Evolutionary conservation across 1,140 invertebrate genomes (phyloP), one percentile per base, ranked within the genome.

Genomic region (Bombyx mori): DNA sequence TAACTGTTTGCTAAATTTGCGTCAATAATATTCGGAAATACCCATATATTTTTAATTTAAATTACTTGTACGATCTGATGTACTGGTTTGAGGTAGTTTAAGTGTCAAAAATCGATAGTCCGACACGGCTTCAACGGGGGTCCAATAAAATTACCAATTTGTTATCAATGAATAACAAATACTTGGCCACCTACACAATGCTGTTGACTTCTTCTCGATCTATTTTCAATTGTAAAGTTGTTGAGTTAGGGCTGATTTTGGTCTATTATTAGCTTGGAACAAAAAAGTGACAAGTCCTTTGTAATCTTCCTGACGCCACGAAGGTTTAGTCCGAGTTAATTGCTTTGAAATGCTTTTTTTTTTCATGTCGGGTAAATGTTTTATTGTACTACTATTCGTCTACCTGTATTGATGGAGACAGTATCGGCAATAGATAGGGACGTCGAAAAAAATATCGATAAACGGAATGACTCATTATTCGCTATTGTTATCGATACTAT

Each of bases 251-350:
- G 64, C 64, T 66, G 56, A 55, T 58, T 56, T 61, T 68, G 6
- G 55, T 52, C 42, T 51, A 35, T 35, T 35, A 35, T 35, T 63
- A 50, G 52, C 4, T 35, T 42, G 7, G 12, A 56, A 66, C 67
- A 79, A 79, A 79, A 82, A 76, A 72, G 73, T 78, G 79, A 82
- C 80, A 86, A 83, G 72, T 82, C 75, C 73, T 73, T 80, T 81
- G 77, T 86, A 83, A 83, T 84, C 79, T 78, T 65, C 57, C 73
- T 85, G 82, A 86, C 83, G 83, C 83, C 83, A 82, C 61, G 52
- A 61, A 72, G 73, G 73, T 66, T 80, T 82, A 84, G 66, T 70
- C 63, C 61, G 60, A 77, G 71, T 82, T 85, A 85, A 85, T 85
- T 85, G 80, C 76, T 81, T 80, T 69, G 66, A 72, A 79, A 71